Percentiles rank a stretch among this genome's conserved stretches.
phyloP scores from a whole-genome alignment of 30 jellyfish, hydroid and myxozoan genomes.

The Morbakka virulenta region DNA sequence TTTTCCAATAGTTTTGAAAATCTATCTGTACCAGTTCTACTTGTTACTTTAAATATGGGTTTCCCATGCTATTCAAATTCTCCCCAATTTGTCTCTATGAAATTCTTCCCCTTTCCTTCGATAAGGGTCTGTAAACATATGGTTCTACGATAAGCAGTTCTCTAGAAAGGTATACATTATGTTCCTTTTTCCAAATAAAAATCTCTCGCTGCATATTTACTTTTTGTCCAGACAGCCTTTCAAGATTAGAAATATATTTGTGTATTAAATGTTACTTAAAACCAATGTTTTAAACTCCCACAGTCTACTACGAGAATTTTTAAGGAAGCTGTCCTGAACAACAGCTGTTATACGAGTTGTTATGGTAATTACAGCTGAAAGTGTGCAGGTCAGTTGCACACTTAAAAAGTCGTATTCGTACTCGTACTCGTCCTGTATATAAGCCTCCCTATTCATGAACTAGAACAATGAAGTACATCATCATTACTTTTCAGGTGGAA shows the following conservation, averaged over 20 bases:
- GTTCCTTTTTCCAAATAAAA: constrained; percentile 51
- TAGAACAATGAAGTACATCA: too few species aligned
- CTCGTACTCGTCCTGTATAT: constrained; percentile 46
- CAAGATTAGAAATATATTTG: background rate
- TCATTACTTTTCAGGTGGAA: too few species aligned
- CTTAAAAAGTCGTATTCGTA: constrained; percentile 29
- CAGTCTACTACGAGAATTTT: constrained; percentile 1
- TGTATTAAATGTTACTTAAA: constrained; percentile 6
- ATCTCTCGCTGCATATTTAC: constrained; percentile 28
- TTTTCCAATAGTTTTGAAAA: constrained; percentile 36
- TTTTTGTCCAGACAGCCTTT: background rate
- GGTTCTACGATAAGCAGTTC: constrained; percentile 62
- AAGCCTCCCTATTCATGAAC: constrained; percentile 56
- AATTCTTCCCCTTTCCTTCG: constrained; percentile 64
- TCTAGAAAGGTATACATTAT: constrained; percentile 16
- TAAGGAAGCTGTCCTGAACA: constrained; percentile 38
- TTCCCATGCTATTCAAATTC: constrained; percentile 27
- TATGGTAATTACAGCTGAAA: constrained; percentile 45
- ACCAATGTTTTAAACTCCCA: background rate
- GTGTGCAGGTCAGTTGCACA: constrained; percentile 48
- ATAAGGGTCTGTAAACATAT: constrained; percentile 27
- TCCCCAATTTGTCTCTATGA: constrained; percentile 38
- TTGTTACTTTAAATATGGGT: constrained; percentile 45
- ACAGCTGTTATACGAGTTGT: constrained; percentile 30
- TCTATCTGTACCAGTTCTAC: constrained; percentile 53